Evolutionary conservation across 2,888 invertebrate genomes (phyloP).

Genomic region (Trichopoda pennipes): DNA sequence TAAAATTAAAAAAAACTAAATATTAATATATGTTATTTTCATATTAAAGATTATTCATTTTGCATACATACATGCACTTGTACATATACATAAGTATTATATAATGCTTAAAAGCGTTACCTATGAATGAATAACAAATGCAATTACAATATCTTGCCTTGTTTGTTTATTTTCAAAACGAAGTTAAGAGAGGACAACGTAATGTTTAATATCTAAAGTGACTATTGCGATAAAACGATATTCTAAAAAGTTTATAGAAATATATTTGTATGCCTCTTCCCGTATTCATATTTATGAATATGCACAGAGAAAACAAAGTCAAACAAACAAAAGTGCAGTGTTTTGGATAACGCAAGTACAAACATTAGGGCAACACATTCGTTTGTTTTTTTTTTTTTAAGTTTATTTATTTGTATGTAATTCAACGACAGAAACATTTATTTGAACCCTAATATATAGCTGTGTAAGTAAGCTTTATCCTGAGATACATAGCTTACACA

Average conservation of each 20-base stretch:
- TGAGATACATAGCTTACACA: neutral
- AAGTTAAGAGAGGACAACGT: neutral
- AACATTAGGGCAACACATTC: no score
- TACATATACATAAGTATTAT: conserved; percentile 28
- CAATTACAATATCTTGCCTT: neutral
- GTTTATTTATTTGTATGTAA: no score
- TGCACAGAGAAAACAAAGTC: neutral
- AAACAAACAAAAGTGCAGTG: conserved; percentile 7
- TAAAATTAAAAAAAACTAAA: no score
- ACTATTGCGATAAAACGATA: conserved; percentile 12
- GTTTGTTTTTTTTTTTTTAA: no score
- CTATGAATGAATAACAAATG: conserved; percentile 10
- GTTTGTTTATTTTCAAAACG: neutral
- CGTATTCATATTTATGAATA: no score
- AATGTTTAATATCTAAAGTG: conserved; percentile 1
- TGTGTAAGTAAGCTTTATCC: neutral
- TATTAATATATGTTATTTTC: neutral
- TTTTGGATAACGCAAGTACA: conserved; percentile 17
- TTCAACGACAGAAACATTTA: no score
- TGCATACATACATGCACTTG: no score
- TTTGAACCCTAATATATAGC: no score
- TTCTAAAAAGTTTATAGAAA: neutral
- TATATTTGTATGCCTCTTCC: no score
- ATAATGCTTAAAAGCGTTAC: conserved; percentile 21
- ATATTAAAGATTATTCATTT: neutral